phyloP scores from a whole-genome alignment of 2,797 vertebrate genomes.

The Buceros bicornis region DNA sequence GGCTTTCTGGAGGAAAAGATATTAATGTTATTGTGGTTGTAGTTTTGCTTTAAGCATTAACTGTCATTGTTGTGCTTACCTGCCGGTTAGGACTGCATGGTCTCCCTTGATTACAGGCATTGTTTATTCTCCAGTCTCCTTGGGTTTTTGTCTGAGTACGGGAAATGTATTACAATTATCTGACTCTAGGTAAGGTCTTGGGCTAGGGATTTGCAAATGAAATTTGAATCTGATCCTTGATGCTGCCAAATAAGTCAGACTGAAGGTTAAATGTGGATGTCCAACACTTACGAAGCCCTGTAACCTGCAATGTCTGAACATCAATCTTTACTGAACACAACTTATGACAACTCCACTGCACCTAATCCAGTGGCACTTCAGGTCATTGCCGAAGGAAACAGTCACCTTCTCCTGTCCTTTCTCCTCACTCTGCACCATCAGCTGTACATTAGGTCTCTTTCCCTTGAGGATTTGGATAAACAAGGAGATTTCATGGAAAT shows the following conservation, averaged over 20 bases:
- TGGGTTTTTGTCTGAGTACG: neutral
- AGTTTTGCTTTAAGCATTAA: neutral
- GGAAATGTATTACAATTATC: neutral
- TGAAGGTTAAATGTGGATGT: neutral
- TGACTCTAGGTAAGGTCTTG: neutral
- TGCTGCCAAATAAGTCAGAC: neutral
- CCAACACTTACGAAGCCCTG: neutral
- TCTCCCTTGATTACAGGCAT: neutral
- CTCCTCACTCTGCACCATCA: neutral
- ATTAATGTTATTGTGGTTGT: neutral
- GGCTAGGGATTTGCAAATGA: neutral
- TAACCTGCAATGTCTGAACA: rapidly evolving
- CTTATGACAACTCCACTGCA: neutral
- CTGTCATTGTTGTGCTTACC: neutral
- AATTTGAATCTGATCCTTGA: neutral
- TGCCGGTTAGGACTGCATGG: neutral
- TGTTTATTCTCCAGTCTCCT: neutral
- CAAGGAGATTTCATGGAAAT: neutral
- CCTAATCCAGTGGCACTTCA: neutral
- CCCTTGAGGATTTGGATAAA: neutral
- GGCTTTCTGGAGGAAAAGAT: neutral
- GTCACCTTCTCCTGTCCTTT: neutral
- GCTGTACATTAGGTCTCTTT: neutral
- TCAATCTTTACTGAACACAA: neutral
- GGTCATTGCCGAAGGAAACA: neutral